These are phyloP conservation scores for Pristionchus fissidentatus DNA, from an alignment of 2,888 invertebrate genomes.

Conservation along the genomic window DNA sequence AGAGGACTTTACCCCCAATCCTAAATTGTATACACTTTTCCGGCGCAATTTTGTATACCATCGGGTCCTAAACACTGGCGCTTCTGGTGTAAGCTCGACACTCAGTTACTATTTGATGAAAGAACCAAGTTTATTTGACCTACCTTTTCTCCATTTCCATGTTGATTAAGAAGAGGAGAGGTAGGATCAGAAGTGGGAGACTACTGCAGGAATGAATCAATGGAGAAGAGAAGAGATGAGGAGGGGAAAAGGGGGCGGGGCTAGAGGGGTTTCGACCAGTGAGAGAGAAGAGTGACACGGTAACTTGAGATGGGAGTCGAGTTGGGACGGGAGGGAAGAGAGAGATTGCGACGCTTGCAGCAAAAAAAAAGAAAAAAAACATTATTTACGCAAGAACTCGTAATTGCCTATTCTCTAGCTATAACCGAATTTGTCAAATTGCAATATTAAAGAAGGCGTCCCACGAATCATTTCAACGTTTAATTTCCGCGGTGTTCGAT, in stretches of 20 bases:
- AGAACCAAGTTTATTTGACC: no score
- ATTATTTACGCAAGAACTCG: no score
- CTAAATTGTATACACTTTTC: slow-evolving; percentile 27
- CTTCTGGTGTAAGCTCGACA: not conserved
- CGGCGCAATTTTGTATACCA: slow-evolving; percentile 36
- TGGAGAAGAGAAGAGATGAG: not conserved
- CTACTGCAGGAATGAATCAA: slow-evolving; percentile 36
- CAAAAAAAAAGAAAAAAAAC: no score
- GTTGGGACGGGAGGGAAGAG: no score
- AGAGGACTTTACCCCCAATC: no score
- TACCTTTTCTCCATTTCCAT: not conserved
- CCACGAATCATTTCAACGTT: no score
- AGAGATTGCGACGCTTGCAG: no score
- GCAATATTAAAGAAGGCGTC: no score
- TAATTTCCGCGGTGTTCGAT: no score
- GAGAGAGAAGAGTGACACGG: slow-evolving; percentile 1
- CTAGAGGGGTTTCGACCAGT: not conserved
- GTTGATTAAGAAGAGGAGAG: not conserved
- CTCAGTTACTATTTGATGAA: not conserved
- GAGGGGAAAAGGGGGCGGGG: not conserved
- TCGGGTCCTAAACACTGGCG: not conserved
- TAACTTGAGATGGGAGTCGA: not conserved
- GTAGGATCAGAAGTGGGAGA: not conserved
- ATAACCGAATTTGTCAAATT: no score
- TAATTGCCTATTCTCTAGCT: no score